A percentile compares a stretch with the other conserved stretches of the same genome.
These are phyloP conservation scores for Idaea straminata DNA, from an alignment of 2,888 invertebrate species.

Conservation along the genomic window DNA sequence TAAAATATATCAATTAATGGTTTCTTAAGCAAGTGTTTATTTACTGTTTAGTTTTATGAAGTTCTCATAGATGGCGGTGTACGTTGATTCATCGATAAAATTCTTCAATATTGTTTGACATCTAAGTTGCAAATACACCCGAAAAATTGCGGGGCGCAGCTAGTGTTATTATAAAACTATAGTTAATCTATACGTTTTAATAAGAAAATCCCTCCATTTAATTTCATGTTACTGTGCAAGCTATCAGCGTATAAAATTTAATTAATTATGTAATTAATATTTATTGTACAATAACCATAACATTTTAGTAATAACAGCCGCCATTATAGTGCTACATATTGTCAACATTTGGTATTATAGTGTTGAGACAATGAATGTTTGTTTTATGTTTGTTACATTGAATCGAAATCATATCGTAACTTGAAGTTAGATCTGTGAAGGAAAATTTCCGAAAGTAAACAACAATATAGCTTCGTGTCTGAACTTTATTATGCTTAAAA, in stretches of 20 bases:
- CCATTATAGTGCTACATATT: background rate
- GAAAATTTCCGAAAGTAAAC: background rate
- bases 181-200: background rate
- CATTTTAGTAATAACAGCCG: background rate
- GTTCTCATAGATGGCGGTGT: too few relatives aligned
- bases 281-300: background rate
- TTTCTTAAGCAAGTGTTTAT: too few relatives aligned
- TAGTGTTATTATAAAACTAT: background rate
- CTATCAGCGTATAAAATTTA: slow-evolving; percentile 7
- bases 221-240: slow-evolving; percentile 4
- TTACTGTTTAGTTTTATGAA: too few relatives aligned
- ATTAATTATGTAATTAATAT: background rate
- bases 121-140: too few relatives aligned
- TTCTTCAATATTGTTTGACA: too few relatives aligned
- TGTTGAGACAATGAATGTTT: background rate
- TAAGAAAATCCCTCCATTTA: background rate
- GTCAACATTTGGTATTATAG: background rate
- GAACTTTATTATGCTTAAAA: too few relatives aligned
- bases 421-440: background rate
- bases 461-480: too few relatives aligned
- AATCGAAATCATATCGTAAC: background rate
- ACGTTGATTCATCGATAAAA: too few relatives aligned
- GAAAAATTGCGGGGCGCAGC: too few relatives aligned
- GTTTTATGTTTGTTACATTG: background rate
- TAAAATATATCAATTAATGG: too few relatives aligned